Evolutionary conservation across 2,797 vertebrate species (phyloP), one percentile per base, ranked within the genome.

Genomic region (Hemibagrus guttatus): DNA sequence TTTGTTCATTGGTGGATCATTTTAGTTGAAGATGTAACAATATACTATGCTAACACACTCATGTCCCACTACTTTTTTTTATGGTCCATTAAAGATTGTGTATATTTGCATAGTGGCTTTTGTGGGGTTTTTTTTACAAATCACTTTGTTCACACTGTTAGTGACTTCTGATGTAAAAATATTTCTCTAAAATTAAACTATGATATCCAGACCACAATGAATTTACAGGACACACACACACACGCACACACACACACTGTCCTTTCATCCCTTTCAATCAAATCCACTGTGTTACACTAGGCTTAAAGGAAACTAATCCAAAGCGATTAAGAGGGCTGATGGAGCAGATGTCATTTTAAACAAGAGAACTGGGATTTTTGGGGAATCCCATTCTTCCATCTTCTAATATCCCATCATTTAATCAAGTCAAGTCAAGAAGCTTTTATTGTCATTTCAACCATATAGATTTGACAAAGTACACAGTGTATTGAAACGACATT

Each of bases 291-390:
- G 59, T 84, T 83, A 66, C 72, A 85, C 79, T 54, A 59, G 66
- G 14, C 19, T 81, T 39, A 54, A 84, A 56, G 66, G 63, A 74
- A 82, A 72, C 21, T 46, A 78, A 84, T 84, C n/a, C 61, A 49
- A 54, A 84, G 81, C 59, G 66, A 88, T 89, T 72, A 89, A 84
- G 49, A 84, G 74, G 59, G 79, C 49, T 80, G 83, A 83, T 56
- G 42, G 82, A 83, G 83, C 76, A 87, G 69, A 86, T 87, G 63
- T 80, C 78, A 49, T 81, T 74, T 83, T 69, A 8, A 59, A 86
- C 59, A 72, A 81, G 35, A 87, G 52, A 12, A 35, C 76, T 63
- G 68, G 71, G 26, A 84, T 82, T 82, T 89, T 68, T 64, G 58
- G 21, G 56, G 31, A 87, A 82, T 88, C 58, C 84, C 69, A 23